Percentiles rank a stretch among this genome's conserved stretches.
Evolutionary conservation across 2,113 vertebrate species (phyloP).

Genomic region (Siniperca chuatsi): DNA sequence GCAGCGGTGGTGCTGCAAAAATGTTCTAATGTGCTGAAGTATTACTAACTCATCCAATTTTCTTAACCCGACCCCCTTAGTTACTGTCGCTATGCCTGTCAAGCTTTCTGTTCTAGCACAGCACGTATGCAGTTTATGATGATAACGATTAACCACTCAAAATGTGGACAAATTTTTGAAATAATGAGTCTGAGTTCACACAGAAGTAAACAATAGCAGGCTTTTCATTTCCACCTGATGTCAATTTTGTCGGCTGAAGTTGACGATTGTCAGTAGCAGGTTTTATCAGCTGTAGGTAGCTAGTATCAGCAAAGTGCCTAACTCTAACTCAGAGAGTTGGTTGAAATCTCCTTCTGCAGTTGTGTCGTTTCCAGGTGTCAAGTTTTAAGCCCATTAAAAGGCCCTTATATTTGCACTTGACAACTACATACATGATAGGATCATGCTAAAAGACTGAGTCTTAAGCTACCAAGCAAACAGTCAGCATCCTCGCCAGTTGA

Average conservation of each 20-base stretch:
- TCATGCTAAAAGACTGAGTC: no score
- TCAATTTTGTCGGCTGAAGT: background rate
- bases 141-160: background rate
- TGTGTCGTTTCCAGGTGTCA: background rate
- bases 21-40: background rate
- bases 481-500: background rate
- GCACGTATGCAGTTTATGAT: background rate
- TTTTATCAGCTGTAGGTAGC: background rate
- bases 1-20: background rate
- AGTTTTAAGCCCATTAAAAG: background rate
- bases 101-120: background rate
- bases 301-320: background rate
- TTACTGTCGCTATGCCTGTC: conserved; percentile 1
- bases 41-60: background rate
- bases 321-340: background rate
- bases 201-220: background rate
- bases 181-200: background rate
- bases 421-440: background rate
- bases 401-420: background rate
- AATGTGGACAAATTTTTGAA: background rate
- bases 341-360: background rate
- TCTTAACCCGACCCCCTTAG: background rate
- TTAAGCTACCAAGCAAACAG: no score
- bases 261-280: background rate
- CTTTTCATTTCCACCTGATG: background rate